A percentile compares a stretch with the other conserved stretches of the same genome.
Conservation (phyloP, 2,888 invertebrate species). For the Drosophila kokeensis region DNA sequence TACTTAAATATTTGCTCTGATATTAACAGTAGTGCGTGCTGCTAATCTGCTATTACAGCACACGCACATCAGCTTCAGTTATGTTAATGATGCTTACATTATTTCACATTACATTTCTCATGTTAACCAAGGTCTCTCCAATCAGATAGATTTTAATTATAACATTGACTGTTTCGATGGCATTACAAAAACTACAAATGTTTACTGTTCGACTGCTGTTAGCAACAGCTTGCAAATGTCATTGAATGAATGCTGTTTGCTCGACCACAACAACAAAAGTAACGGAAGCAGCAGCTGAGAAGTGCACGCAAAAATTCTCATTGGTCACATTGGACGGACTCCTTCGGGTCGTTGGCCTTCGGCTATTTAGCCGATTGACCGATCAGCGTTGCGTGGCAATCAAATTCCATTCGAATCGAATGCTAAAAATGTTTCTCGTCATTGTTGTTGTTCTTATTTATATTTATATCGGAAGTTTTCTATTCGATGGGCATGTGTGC, state of each 20-base stretch:
- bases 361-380: neutral
- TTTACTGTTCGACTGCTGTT: neutral
- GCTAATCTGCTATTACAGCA: neutral
- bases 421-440: neutral
- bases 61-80: neutral
- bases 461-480: constrained; percentile 61
- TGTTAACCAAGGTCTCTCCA: neutral
- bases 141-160: neutral
- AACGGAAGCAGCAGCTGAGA: neutral
- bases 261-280: constrained; percentile 1
- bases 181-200: neutral
- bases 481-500: constrained; percentile 53
- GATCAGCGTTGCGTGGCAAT: constrained; percentile 4
- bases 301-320: neutral
- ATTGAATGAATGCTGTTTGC: neutral
- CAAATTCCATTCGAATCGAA: neutral
- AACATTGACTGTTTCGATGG: neutral
- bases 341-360: constrained; percentile 2
- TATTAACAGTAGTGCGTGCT: neutral
- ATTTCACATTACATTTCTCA: neutral
- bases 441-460: constrained; percentile 16
- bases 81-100: neutral
- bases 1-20: neutral
- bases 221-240: neutral
- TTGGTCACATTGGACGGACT: neutral